Base-by-base conservation (phyloP, 1,140 invertebrate species). In the Platorchestia sp. region DNA sequence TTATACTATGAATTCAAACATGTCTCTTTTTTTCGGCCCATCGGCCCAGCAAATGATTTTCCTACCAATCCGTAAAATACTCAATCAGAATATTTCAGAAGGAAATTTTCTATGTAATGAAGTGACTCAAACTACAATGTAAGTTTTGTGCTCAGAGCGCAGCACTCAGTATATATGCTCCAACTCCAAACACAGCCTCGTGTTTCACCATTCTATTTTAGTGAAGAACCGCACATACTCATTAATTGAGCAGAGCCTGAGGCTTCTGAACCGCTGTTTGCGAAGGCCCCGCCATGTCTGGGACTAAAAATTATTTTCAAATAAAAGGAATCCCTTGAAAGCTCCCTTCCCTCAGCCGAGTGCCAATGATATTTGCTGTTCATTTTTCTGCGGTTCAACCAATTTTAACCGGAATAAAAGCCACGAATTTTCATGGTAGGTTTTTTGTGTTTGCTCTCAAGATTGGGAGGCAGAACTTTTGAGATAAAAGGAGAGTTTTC, bases 331-430 rank as follows among this genome's bases (percentile, higher is more conserved):
- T 89, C 87, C 43, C 41, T 44, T 89, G 42, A 89, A 89, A 89
- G 87, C n/a, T 89, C 87, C 87, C 41, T 42, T 89, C 87, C 87
- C 43, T 89, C 87, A 89, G 87, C 40, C 91, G 43, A 47, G 43
- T 93, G 91, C 91, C 91, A 93, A 93, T 93, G 91, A 93, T 93
- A 93, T 93, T 93, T 93, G 91, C 45, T 47, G 40, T 93, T 93
- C 36, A 45, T 90, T 93, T 93, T 93, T 93, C 40, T 16, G 43
- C 43, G 43, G 43, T 45, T 45, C 6, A 45, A 47, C 91, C 7
- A 93, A 93, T 93, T 93, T 93, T 93, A 93, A 6, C 43, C 19
- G 1, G 91, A 93, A 93, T 93, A 93, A 93, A 93, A 93, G 91
- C 7, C 27, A 6, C 43, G 45, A 44, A 93, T 47, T 93, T 93